Evolutionary conservation across 2,888 invertebrate species (phyloP), one percentile per base, ranked within the genome.

Genomic region (Trachelus iudaicus): DNA sequence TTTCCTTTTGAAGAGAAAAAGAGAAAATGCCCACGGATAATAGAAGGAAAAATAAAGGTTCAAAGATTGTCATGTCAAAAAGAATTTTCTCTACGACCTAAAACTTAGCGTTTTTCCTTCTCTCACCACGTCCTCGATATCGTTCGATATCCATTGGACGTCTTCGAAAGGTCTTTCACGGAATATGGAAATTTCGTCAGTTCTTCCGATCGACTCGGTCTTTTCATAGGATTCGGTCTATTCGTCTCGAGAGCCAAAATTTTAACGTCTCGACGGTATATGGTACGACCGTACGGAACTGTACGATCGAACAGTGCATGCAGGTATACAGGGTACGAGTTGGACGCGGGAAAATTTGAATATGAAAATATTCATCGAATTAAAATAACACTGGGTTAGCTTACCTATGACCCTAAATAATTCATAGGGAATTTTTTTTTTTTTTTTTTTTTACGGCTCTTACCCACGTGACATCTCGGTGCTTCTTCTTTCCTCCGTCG

Each of bases 291-390:
- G 9, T 23, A 56, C 23, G 56, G 4, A 15, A 40, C 23, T 40
- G 15, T 23, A 40, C 40, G 40, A 40, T 40, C 15, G 6, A 23
- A 6, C 6, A 2, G 23, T 40, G 15, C 23, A 6, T 40, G 23
- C 4, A 9, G 23, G 40, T 15, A 23, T 15, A 23, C 6, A 23
- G 23, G 1, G 1, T 15, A 9, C 0, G 56, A 23, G 23, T 2
- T 9, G 2, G 23, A 23, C 23, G 56, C 56, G 56, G 23, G 56
- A 56, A 33, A 33, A 86, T 88, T 87, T 87, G 89, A 90, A 90
- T 90, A 89, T 89, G 87, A 89, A 89, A 90, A 90, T 87, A 87
- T 85, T 83, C 81, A 79, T 81, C 82, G 86, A 88, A 88, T 88
- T 89, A 90, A 90, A 90, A 90, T 90, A 90, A 90, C 89, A 89